Conservation (phyloP, 2,113 vertebrate species). For the Stigmatopora nigra region DNA sequence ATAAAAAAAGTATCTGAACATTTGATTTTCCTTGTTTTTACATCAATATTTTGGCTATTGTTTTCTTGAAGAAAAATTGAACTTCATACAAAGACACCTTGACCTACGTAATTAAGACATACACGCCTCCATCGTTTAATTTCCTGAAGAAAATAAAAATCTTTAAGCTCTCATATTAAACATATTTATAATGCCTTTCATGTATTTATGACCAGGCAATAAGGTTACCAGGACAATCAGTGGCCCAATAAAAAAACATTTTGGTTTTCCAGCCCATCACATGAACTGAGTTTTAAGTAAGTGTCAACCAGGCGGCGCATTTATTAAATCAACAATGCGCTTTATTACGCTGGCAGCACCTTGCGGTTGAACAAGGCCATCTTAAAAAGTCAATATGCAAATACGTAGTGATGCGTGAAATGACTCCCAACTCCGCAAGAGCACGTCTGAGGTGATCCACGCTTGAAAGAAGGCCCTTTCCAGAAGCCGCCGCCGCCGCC, state of each 20-base stretch:
- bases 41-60: too few relatives aligned
- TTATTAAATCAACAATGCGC: constrained; percentile 28
- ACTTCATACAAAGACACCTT: too few relatives aligned
- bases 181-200: too few relatives aligned
- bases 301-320: constrained; percentile 12
- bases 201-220: too few relatives aligned
- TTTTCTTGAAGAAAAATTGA: too few relatives aligned
- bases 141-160: too few relatives aligned
- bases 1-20: background rate
- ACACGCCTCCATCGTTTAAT: too few relatives aligned
- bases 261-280: background rate
- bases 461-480: constrained; percentile 32
- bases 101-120: too few relatives aligned
- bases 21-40: too few relatives aligned
- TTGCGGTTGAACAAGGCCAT: constrained; percentile 19
- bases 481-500: constrained; percentile 20
- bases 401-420: constrained; percentile 27
- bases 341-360: constrained; percentile 23
- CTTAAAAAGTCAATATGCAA: constrained; percentile 17
- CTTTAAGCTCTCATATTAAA: too few relatives aligned
- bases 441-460: constrained; percentile 30
- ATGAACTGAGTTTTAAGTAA: constrained; percentile 33
- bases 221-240: background rate
- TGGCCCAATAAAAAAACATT: background rate
- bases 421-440: constrained; percentile 25